Evolutionary conservation across 1,140 invertebrate species (phyloP), one percentile per base, ranked within the genome.

Genomic region (Agrypnia vestita): DNA sequence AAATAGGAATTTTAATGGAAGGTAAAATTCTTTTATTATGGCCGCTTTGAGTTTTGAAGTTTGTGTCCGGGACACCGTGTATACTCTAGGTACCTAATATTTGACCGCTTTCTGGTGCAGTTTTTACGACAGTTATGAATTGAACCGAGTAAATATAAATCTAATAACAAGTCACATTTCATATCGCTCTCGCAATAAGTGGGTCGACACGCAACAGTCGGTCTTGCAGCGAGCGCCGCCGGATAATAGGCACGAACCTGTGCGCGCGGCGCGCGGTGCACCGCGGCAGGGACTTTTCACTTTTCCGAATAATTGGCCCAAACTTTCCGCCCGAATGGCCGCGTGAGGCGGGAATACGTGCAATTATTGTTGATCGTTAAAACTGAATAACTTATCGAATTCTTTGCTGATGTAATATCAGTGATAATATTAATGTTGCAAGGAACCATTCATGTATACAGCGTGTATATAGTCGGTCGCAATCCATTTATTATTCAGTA

Each of bases 361-460:
- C 74, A 55, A 53, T 35, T n/a, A n/a, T n/a, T 69, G 80, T 83
- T 83, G 80, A 79, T 11, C 72, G 67, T 19, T 71, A 49, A 80
- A 80, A 80, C 49, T 56, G 64, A 74, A 69, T 78, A 77, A 77
- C 55, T 83, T 80, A 81, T 79, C 56, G 74, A 83, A 83, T 83
- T 80, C 82, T 76, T 79, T 12, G 55, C 67, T 79, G 77, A 80
- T 79, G 79, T 80, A 80, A 83, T 75, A 53, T 76, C 76, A 73
- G 49, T 56, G 77, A 78, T 82, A 64, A 64, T 71, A 15, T 69
- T 72, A 80, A 79, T 83, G 80, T 83, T 80, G 82, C 82, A 83
- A 83, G 77, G 62, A 80, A 67, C 47, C 79, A 79, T 79, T 83
- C 77, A 79, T 80, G 79, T 81, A 81, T 79, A 80, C 49, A 79